Evolutionary conservation across 2,797 vertebrate species (phyloP), one percentile per base, ranked within the genome.

Genomic region (Sebastes oblongus): DNA sequence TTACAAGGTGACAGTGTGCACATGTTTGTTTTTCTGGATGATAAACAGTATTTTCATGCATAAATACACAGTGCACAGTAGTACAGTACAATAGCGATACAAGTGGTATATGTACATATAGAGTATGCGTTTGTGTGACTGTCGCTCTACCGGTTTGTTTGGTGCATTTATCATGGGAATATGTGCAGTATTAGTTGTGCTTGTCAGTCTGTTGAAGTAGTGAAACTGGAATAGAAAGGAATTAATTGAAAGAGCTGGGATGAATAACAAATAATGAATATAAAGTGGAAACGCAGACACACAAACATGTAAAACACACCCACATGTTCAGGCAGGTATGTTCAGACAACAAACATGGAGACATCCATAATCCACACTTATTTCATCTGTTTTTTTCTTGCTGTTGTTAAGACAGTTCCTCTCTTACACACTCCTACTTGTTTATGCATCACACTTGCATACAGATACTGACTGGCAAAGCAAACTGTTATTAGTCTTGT

Each of bases 191-290:
- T 24, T 27, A 39, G 25, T 64, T 72, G 20, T 18, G 8, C 29
- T 46, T 54, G 16, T 58, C 34, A 34, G 14, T 54, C 58, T 58
- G 34, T 68, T 72, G 71, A 88, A 85, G 52, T 60, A 72, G n/a
- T 83, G 13, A 72, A 30, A 58, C 56, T 30, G 11, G 24, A 65
- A 66, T 30, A 29, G 6, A 30, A 68, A 67, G 50, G 10, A 52
- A 56, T 55, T 80, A 70, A 78, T 76, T 68, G 6, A 86, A 87
- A 78, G 55, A 52, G 75, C n/a, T 24, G 8, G 20, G 36, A 71
- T 74, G 66, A 61, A 27, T 20, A 20, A 50, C 18, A 84, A 90
- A 86, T 83, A 78, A 56, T 80, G 39, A 13, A 67, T 67, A 50
- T 29, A 66, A 66, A 77, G n/a, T 58, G n/a, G 8, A 46, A 52